Conservation (phyloP, 2,113 vertebrate species). For the Labeo catla region DNA sequence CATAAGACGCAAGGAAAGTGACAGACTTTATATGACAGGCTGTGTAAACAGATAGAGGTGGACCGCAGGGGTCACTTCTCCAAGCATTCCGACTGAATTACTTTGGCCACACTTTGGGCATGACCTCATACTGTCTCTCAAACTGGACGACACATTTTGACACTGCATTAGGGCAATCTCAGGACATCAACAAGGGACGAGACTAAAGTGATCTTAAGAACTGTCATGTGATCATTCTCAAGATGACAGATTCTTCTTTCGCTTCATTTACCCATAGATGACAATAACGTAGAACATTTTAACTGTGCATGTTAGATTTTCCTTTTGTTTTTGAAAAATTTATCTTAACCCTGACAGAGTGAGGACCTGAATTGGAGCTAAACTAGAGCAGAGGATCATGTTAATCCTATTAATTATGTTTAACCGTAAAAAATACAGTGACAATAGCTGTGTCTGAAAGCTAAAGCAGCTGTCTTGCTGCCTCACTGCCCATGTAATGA, state of each 20-base stretch:
- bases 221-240: background rate
- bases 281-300: background rate
- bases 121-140: slow-evolving; percentile 9
- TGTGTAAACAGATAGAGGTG: slow-evolving; percentile 38
- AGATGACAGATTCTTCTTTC: background rate
- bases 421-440: background rate
- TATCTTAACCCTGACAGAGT: background rate
- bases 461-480: background rate
- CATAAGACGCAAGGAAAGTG: slow-evolving; percentile 40
- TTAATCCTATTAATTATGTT: background rate
- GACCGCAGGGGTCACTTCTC: background rate
- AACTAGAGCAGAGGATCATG: background rate
- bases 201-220: background rate
- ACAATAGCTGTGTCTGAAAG: background rate
- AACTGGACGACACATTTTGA: background rate
- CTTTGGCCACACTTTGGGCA: slow-evolving; percentile 4
- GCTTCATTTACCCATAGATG: background rate
- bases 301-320: background rate
- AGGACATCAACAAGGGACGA: background rate
- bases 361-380: background rate
- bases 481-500: background rate
- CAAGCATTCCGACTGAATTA: background rate
- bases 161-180: background rate
- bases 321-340: background rate
- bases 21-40: slow-evolving; percentile 47